phyloP scores from a whole-genome alignment of 1,140 invertebrate genomes.

The Oedothorax gibbosus region DNA sequence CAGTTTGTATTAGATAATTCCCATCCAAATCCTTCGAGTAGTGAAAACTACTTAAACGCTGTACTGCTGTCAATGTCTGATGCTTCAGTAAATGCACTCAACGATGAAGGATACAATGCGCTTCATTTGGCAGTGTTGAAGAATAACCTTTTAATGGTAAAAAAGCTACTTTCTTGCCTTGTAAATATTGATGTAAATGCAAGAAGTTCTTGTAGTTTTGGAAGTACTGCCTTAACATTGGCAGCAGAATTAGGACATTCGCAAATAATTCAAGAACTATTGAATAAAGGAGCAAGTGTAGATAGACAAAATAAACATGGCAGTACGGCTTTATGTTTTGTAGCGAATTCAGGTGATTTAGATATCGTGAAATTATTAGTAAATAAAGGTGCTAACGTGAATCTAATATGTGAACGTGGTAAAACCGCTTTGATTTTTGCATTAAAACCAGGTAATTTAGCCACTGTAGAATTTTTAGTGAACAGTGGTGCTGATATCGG shows the following conservation, averaged over 20 bases:
- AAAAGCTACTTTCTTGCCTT: neutral
- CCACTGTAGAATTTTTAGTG: neutral
- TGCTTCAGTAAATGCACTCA: neutral
- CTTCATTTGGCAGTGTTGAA: neutral
- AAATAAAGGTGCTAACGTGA: neutral
- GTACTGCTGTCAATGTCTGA: conserved; percentile 5
- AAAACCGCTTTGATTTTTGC: no score
- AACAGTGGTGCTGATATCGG: neutral
- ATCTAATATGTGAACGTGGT: neutral
- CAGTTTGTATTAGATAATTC: neutral
- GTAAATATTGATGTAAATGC: conserved; percentile 3
- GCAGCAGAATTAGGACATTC: neutral
- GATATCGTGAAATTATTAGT: neutral
- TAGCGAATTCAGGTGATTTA: neutral
- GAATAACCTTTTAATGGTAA: neutral
- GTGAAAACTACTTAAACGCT: neutral
- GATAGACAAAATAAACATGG: no score
- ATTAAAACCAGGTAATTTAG: neutral
- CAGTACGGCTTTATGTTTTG: neutral
- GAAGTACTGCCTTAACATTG: neutral
- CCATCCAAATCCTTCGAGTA: neutral
- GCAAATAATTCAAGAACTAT: neutral
- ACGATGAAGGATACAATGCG: no score
- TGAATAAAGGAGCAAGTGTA: neutral
- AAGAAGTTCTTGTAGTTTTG: neutral